These are phyloP conservation scores for Epinotia nisella DNA, from an alignment of 2,888 invertebrate species.

Conservation along the genomic window DNA sequence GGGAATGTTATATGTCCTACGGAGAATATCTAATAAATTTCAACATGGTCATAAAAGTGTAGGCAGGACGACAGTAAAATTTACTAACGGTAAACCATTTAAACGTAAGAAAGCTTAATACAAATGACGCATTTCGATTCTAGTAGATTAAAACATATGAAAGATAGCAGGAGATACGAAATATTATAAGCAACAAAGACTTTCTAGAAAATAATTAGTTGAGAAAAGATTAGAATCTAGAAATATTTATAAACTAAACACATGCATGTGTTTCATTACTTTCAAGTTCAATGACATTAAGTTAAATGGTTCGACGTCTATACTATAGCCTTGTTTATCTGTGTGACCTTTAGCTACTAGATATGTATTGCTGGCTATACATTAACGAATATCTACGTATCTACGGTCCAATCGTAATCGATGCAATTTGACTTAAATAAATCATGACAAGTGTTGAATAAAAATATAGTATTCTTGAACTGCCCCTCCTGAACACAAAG, in stretches of 20 bases:
- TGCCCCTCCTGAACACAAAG: background rate
- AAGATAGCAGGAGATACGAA: background rate
- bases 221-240: background rate
- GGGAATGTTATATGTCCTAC: background rate
- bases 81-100: background rate
- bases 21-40: background rate
- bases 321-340: constrained; percentile 37
- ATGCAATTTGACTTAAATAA: background rate
- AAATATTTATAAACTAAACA: constrained; percentile 11
- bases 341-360: constrained; percentile 36
- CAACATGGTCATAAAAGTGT: background rate
- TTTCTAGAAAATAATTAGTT: constrained; percentile 13
- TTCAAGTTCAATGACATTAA: constrained; percentile 64
- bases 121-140: background rate
- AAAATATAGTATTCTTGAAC: background rate
- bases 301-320: constrained; percentile 18
- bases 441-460: background rate
- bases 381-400: constrained; percentile 3
- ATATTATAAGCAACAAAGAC: background rate
- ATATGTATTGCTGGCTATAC: constrained; percentile 15
- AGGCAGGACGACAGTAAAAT: too few species aligned
- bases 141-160: background rate
- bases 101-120: background rate
- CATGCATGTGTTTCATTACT: constrained; percentile 22
- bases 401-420: background rate